Conservation (phyloP, 1,140 invertebrate genomes). For the Ceratoteleas bidentatus region DNA sequence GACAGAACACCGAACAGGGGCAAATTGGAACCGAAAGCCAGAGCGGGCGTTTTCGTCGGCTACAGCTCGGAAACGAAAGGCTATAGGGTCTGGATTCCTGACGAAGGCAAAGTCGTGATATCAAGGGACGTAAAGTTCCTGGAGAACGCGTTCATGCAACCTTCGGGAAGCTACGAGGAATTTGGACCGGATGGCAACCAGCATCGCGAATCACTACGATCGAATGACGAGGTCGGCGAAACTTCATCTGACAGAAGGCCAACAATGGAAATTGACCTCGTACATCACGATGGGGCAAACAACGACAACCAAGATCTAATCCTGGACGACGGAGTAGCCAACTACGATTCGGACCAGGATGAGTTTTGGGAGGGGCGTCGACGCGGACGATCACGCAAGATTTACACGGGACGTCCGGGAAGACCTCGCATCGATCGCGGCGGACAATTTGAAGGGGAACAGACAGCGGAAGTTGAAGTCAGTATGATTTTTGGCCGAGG, state of each 20-base stretch:
- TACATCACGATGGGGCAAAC: too few relatives aligned
- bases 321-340: not conserved
- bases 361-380: not conserved
- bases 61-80: conserved; percentile 1
- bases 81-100: not conserved
- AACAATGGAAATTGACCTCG: not conserved
- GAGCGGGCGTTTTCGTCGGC: not conserved
- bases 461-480: not conserved
- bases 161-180: not conserved
- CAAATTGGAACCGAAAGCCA: not conserved
- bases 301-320: not conserved
- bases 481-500: not conserved
- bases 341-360: too few relatives aligned
- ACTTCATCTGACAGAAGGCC: not conserved
- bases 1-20: not conserved
- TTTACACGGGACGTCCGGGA: not conserved
- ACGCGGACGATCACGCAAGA: not conserved
- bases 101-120: not conserved
- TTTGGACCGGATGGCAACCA: not conserved
- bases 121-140: conserved; percentile 3
- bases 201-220: not conserved
- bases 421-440: not conserved
- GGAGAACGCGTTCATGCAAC: too few relatives aligned
- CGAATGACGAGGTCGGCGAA: not conserved
- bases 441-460: not conserved